These are phyloP conservation scores for Brachyalestes nurse DNA, from an alignment of 2,797 vertebrate species.

Conservation along the genomic window DNA sequence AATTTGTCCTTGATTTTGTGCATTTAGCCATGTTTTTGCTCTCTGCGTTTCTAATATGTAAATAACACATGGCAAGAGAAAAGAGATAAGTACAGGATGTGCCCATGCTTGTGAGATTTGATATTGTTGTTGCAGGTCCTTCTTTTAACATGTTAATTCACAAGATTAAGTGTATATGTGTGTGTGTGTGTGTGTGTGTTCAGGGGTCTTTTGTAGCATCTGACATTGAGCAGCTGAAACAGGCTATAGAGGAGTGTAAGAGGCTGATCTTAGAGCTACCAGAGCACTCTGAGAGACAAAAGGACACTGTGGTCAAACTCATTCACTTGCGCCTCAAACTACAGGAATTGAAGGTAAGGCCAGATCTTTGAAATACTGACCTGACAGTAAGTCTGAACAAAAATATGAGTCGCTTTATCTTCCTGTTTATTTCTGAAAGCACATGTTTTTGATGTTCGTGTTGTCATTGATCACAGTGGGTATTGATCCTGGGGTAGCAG, in stretches of 20 bases:
- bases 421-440: not conserved
- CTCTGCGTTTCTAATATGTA: not conserved
- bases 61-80: not conserved
- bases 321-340: slow-evolving; percentile 96
- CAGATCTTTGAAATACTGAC: not conserved
- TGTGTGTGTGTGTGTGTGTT: slow-evolving; percentile 1
- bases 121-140: not conserved
- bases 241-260: slow-evolving; percentile 95
- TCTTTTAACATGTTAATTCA: not conserved
- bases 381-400: not conserved
- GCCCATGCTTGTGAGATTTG: not conserved
- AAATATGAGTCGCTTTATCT: not conserved
- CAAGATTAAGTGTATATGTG: not conserved
- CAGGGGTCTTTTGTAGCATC: slow-evolving; percentile 91
- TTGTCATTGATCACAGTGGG: no score
- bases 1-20: not conserved
- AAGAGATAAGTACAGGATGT: not conserved
- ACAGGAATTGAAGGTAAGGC: slow-evolving; percentile 91
- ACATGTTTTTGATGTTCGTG: not conserved
- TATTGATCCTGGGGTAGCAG: no score
- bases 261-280: slow-evolving; percentile 90
- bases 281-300: slow-evolving; percentile 93
- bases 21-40: not conserved
- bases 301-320: slow-evolving; percentile 92
- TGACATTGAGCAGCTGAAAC: slow-evolving; percentile 88